Evolutionary conservation across 1,140 invertebrate genomes (phyloP), one percentile per base, ranked within the genome.

Genomic region (Drosophila bifasciata): DNA sequence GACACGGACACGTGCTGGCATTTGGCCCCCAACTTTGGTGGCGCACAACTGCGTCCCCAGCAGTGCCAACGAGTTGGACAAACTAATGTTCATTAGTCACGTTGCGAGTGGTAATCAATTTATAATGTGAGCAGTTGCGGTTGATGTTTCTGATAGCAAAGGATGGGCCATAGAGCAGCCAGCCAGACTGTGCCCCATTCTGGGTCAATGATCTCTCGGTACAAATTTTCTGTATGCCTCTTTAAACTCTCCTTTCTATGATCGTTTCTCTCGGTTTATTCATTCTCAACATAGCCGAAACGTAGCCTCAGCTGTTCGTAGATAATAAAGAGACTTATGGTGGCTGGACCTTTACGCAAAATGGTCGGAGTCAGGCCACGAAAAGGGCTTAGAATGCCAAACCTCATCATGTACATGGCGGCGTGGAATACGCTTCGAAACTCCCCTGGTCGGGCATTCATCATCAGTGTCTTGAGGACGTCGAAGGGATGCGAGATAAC

Each of bases 81-180:
- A 81, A 81, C 77, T 81, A 81, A 81, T 81, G 79, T 81, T 81
- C 79, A 81, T 81, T 81, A 81, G 79, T 81, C 79, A 81, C 79
- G 79, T 81, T 75, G 79, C 79, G 73, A 76, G 68, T 70, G 55
- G 79, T 81, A 83, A 81, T 81, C 79, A 81, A 81, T 81, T 81
- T 81, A 81, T 81, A 81, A 81, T 81, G 78, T 79, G 78, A 63
- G 57, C 78, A 79, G 72, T 79, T 81, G 78, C 58, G 78, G 78
- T 81, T 81, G 78, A 81, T 81, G 78, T 81, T 76, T 72, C 55
- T 43, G 23, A 25, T 1, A 16, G 21, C 13, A 25, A 23, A 21
- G n/a, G 19, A 39, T 32, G 16, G 49, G n/a, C n/a, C n/a, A n/a
- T n/a, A n/a, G n/a, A 7, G 1, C 28, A 36, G 25, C 15, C 32